Evolutionary conservation across 2,113 vertebrate species (phyloP), one percentile per base, ranked within the genome.

Genomic region (Sorex fumeus): DNA sequence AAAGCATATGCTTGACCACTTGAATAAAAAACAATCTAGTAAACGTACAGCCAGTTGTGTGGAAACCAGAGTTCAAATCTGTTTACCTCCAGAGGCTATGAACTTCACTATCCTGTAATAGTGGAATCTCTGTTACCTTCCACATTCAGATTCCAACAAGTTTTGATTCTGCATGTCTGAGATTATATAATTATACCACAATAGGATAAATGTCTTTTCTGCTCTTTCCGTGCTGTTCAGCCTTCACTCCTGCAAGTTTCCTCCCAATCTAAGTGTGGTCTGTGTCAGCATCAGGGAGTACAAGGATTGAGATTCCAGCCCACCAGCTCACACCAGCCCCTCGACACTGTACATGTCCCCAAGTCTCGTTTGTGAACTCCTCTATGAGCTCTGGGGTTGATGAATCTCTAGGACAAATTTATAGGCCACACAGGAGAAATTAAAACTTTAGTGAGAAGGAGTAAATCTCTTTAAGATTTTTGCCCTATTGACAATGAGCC

Each of bases 241-340:
- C 25, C 60, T 62, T 62, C 18, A 62, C 60, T 62, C 25, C 60
- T 62, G 60, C 60, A 62, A 23, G 60, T 28, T 30, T 28, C 70
- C 70, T 50, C 45, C 4, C 6, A 12, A 21, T 77, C 4, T 47
- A 27, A 66, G 87, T 36, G 25, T 13, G 0, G 4, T 34, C 75
- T 90, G 86, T 84, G 50, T 87, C 77, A 93, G 64, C 67, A 36
- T 69, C 30, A 45, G 43, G 64, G 40, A 21, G 30, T 70, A 30
- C 0, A 16, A 70, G 50, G 45, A 2, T 50, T 70, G 4, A 30
- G 28, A 16, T 78, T 66, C 25, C 57, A 34, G 6, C 0, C 15
- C n/a, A 16, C 18, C 91, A 32, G 30, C 57, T 64, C 53, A 28
- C 0, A 0, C 25, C 1, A 6, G 21, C 47, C 70, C 66, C 53